Evolutionary conservation across 1,140 invertebrate species (phyloP), one percentile per base, ranked within the genome.

Genomic region (Drosophila repleta): DNA sequence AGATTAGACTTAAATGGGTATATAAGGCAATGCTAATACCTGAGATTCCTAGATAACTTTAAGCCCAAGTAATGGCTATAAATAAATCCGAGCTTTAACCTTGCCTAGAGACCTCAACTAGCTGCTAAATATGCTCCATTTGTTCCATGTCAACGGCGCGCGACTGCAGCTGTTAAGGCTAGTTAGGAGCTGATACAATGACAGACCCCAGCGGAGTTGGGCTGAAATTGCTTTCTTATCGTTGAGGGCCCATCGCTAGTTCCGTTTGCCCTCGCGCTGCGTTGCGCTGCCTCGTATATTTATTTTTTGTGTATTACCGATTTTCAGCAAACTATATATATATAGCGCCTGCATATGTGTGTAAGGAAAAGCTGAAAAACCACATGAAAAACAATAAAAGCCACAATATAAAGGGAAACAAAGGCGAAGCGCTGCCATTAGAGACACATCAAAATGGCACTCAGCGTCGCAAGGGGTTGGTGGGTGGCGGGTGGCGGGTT

Each of bases 361-460:
- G 48, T 55, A 52, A 66, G 48, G 61, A 70, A 66, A 77, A 68
- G 56, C 63, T 74, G 60, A 48, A 56, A 71, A 68, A 60, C 62
- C 64, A 57, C 62, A 73, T 73, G 70, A 68, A 80, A 71, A 67
- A 72, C 61, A 76, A 66, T 67, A 74, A 69, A 68, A 58, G 52
- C 71, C 62, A 57, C 62, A 43, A 52, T 68, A 64, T 68, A 65
- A 71, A 65, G 49, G 62, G 75, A 83, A 87, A 88, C 72, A 87
- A 87, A 88, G 88, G 83, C 82, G 56, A 58, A 43, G 11, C 11
- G 62, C 77, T 65, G 83, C 83, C 82, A 87, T 87, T 87, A 87
- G 82, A 87, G 82, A 87, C 82, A 87, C 83, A 87, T 87, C 83
- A 82, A 87, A 87, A 85, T 87, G 81, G 82, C 81, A 85, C 82